phyloP scores from a whole-genome alignment of 2,113 vertebrate genomes.

The Jaculus jaculus region DNA sequence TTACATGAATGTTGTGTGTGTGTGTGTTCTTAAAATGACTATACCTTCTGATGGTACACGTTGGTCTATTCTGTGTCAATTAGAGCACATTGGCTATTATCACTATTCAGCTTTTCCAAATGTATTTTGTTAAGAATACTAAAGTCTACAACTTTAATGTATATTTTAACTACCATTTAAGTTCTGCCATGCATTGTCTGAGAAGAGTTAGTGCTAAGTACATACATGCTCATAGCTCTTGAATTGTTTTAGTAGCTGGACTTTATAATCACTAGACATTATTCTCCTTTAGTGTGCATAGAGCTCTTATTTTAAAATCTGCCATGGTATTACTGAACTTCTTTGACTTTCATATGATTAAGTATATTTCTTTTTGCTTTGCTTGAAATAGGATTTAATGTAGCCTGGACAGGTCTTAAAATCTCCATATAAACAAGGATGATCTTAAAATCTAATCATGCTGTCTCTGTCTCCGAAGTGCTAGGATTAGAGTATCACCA shows the following conservation, averaged over 20 bases:
- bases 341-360: neutral
- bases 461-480: neutral
- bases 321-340: neutral
- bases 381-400: neutral
- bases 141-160: neutral
- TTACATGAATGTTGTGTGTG: neutral
- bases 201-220: neutral
- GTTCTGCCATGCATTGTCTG: neutral
- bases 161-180: neutral
- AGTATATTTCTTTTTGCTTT: neutral
- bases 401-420: too few species aligned
- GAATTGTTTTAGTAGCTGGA: neutral
- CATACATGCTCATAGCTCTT: neutral
- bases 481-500: neutral
- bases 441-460: neutral
- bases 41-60: neutral
- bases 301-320: neutral
- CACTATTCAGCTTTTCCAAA: neutral
- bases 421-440: neutral
- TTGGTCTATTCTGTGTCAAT: neutral
- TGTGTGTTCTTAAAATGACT: neutral
- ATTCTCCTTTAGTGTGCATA: neutral
- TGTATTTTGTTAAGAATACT: slow-evolving; percentile 22
- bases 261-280: neutral
- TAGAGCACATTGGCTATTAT: neutral